These are phyloP conservation scores for Pilophorus perplexus DNA, from an alignment of 2,888 invertebrate species.

Conservation along the genomic window DNA sequence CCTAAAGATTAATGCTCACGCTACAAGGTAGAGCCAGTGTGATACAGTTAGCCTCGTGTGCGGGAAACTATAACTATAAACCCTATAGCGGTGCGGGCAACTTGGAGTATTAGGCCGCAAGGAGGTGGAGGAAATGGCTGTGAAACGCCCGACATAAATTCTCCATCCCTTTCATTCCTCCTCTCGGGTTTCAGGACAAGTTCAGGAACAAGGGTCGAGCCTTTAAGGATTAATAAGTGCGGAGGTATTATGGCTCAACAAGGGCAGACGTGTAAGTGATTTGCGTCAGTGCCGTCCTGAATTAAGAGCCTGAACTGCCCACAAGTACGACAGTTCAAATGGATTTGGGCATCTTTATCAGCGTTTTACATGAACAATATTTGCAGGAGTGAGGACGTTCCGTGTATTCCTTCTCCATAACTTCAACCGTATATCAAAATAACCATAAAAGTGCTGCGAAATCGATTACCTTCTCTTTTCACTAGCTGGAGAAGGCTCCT, in stretches of 20 bases:
- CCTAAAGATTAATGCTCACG: slow-evolving; percentile 25
- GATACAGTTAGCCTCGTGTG: slow-evolving; percentile 12
- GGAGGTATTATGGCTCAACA: slow-evolving; percentile 13
- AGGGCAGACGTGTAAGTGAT: no score
- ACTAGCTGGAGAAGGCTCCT: no score
- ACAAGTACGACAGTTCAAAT: no score
- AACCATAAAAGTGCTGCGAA: no score
- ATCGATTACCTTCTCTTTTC: no score
- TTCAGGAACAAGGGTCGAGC: slow-evolving; percentile 9
- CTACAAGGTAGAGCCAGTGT: background rate
- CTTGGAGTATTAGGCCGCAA: background rate
- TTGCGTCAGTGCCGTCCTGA: no score
- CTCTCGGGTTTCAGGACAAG: slow-evolving; percentile 2
- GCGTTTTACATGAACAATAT: no score
- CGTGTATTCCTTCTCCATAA: no score
- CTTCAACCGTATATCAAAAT: no score
- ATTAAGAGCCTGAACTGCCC: no score
- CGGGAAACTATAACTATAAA: slow-evolving; percentile 30
- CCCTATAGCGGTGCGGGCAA: background rate
- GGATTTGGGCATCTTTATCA: no score
- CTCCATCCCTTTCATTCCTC: background rate
- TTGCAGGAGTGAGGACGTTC: no score
- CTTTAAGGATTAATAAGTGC: slow-evolving; percentile 31
- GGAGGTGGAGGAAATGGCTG: slow-evolving; percentile 3
- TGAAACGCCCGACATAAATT: slow-evolving; percentile 27